Conservation (phyloP, 2,888 invertebrate genomes). For the Plutella xylostella region DNA sequence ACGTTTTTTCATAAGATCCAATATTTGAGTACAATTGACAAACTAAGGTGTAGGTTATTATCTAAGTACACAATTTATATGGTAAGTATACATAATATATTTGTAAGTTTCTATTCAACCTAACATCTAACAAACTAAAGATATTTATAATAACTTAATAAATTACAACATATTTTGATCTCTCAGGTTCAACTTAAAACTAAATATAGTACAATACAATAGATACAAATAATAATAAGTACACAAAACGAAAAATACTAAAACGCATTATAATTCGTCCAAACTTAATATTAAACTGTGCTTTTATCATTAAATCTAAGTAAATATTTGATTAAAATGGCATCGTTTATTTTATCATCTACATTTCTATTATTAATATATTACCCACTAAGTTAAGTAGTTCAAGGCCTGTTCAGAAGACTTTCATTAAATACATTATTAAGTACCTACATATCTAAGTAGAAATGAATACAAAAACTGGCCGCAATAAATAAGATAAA, state of each 20-base stretch:
- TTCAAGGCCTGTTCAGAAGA: constrained; percentile 44
- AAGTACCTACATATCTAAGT: too few relatives aligned
- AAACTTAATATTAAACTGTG: constrained; percentile 25
- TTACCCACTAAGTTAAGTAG: too few relatives aligned
- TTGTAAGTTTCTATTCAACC: too few relatives aligned
- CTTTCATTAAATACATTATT: constrained; percentile 12
- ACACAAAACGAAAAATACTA: constrained; percentile 56
- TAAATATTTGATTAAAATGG: constrained; percentile 39
- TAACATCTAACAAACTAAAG: too few relatives aligned
- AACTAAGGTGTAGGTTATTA: constrained; percentile 16
- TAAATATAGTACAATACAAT: constrained; percentile 20
- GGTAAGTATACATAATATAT: too few relatives aligned
- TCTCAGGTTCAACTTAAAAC: not conserved
- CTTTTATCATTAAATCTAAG: constrained; percentile 25
- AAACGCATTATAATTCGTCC: constrained; percentile 57
- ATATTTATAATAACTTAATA: too few relatives aligned
- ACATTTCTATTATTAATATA: too few relatives aligned
- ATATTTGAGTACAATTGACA: constrained; percentile 28
- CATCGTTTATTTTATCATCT: constrained; percentile 27
- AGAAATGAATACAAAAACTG: too few relatives aligned
- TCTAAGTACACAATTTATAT: too few relatives aligned
- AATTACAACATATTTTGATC: too few relatives aligned
- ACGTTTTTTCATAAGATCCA: constrained; percentile 28
- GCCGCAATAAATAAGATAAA: too few relatives aligned
- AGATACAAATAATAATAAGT: constrained; percentile 11